Evolutionary conservation across 2,888 invertebrate species (phyloP).

Genomic region (Drosophila cognata): DNA sequence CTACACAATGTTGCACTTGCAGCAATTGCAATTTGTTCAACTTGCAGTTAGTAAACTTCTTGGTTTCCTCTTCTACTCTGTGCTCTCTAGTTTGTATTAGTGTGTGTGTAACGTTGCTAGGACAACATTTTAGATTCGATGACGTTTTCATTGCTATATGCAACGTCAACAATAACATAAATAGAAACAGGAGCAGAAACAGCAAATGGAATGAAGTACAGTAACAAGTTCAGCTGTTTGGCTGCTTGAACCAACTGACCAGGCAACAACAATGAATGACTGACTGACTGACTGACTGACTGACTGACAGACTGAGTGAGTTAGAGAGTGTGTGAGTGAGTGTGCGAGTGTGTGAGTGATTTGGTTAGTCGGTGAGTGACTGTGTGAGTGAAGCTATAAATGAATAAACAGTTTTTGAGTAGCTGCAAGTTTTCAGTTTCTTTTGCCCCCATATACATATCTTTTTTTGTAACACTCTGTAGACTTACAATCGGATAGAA

Average conservation of each 20-base stretch:
- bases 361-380: slow-evolving; percentile 11
- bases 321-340: neutral
- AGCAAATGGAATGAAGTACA: slow-evolving; percentile 39
- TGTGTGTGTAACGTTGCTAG: slow-evolving; percentile 56
- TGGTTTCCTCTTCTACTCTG: slow-evolving; percentile 1
- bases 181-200: slow-evolving; percentile 39
- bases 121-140: slow-evolving; percentile 75
- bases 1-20: slow-evolving; percentile 17
- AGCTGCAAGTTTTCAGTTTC: slow-evolving; percentile 9
- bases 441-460: neutral
- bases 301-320: neutral
- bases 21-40: slow-evolving; percentile 21
- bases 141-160: slow-evolving; percentile 78
- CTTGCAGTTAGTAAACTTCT: slow-evolving; percentile 8
- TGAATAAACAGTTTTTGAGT: slow-evolving; percentile 24
- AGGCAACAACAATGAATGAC: slow-evolving; percentile 25
- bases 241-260: slow-evolving; percentile 46
- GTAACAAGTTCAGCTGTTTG: slow-evolving; percentile 53
- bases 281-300: neutral
- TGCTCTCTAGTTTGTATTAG: neutral
- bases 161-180: slow-evolving; percentile 76
- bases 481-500: neutral
- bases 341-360: slow-evolving; percentile 6
- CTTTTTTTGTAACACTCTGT: neutral
- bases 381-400: slow-evolving; percentile 24